A percentile compares a stretch with the other conserved stretches of the same genome.
Conservation (phyloP, 1,140 invertebrate species). For the Drosophila obscura region DNA sequence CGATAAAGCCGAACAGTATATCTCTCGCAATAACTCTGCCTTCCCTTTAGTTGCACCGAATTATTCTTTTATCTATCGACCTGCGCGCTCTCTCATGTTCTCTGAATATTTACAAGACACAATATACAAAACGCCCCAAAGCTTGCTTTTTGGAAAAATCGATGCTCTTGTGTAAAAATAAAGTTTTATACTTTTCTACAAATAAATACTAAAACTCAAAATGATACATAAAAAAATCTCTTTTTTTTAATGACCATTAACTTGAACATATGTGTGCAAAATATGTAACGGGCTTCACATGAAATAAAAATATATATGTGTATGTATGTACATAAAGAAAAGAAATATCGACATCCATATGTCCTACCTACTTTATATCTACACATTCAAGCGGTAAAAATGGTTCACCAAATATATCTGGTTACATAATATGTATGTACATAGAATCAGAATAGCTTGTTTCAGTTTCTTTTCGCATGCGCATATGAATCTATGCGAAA, state of each 20-base stretch:
- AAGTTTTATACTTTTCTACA: slow-evolving; percentile 31
- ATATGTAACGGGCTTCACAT: not conserved
- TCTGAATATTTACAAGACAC: slow-evolving; percentile 10
- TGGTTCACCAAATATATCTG: too few species aligned
- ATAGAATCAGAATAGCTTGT: too few species aligned
- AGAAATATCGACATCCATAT: not conserved
- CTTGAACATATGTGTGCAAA: slow-evolving; percentile 7
- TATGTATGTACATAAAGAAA: not conserved
- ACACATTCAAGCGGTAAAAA: too few species aligned
- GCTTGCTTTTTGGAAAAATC: slow-evolving; percentile 35
- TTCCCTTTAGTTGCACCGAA: slow-evolving; percentile 6
- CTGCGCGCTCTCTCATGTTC: slow-evolving; percentile 32
- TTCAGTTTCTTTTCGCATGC: too few species aligned
- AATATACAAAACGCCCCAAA: slow-evolving; percentile 45
- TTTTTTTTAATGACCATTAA: not conserved
- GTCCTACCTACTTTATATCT: too few species aligned
- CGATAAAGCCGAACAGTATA: not conserved
- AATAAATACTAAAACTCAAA: slow-evolving; percentile 35
- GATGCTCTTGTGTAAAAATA: slow-evolving; percentile 2
- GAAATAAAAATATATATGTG: not conserved
- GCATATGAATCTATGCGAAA: not conserved
- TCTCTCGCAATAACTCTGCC: slow-evolving; percentile 1
- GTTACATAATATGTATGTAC: too few species aligned
- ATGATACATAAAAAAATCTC: slow-evolving; percentile 9
- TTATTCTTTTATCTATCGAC: slow-evolving; percentile 44